Percentiles rank a stretch among this genome's conserved stretches.
phyloP scores from a whole-genome alignment of 2,113 vertebrate species.

The Dromaius novaehollandiae region DNA sequence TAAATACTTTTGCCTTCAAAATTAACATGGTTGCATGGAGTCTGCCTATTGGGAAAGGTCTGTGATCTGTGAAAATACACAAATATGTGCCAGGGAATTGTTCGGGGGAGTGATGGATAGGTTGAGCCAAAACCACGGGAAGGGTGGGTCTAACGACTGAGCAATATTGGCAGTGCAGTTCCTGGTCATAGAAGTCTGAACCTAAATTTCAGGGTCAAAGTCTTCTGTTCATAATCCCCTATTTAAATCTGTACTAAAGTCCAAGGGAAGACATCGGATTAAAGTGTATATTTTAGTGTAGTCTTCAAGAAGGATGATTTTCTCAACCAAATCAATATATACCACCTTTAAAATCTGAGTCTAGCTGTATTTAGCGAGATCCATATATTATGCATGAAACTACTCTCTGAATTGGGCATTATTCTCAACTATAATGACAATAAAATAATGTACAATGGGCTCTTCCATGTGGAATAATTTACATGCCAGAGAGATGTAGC shows the following conservation, averaged over 20 bases:
- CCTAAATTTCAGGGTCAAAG: fast-evolving
- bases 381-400: background rate
- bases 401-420: background rate
- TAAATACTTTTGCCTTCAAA: background rate
- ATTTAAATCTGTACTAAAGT: background rate
- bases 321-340: background rate
- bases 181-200: background rate
- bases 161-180: too few species aligned
- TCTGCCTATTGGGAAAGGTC: background rate
- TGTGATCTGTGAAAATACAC: background rate
- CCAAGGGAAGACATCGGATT: background rate
- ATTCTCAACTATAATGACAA: background rate
- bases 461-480: background rate
- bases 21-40: background rate
- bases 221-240: background rate
- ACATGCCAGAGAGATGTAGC: background rate
- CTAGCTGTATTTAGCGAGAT: background rate
- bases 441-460: background rate
- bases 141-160: fast-evolving
- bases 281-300: background rate
- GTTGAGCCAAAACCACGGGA: background rate
- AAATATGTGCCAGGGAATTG: background rate
- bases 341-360: background rate
- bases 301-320: background rate
- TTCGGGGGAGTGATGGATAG: background rate